Conservation (phyloP, 2,113 vertebrate genomes). For the Lophura nycthemera region DNA sequence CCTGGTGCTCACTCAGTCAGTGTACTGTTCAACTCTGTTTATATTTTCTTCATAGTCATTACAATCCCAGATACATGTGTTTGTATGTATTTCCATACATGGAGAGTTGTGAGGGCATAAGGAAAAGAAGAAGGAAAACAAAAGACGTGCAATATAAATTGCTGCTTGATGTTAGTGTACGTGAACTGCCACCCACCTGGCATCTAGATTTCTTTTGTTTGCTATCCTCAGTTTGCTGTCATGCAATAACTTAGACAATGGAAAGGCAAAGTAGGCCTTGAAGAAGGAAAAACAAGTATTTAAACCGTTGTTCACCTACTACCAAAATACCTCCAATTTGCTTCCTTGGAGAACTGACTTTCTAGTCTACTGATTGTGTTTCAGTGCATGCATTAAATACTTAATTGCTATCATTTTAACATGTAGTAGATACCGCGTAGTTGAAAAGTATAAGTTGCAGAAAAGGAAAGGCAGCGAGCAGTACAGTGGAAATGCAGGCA, state of each 20-base stretch:
- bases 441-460: background rate
- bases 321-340: background rate
- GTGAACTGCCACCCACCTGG: background rate
- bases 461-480: background rate
- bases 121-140: background rate
- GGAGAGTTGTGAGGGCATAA: background rate
- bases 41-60: constrained; percentile 58
- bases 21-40: constrained; percentile 57
- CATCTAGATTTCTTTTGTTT: background rate
- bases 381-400: background rate
- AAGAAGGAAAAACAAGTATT: background rate
- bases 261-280: background rate
- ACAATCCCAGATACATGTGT: constrained; percentile 45
- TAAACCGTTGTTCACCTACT: background rate
- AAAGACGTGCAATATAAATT: background rate
- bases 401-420: background rate
- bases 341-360: constrained; percentile 19
- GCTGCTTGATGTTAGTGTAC: background rate
- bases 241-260: background rate
- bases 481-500: background rate
- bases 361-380: constrained; percentile 4
- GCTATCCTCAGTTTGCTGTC: background rate
- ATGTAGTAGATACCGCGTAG: background rate
- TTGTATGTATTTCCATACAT: background rate
- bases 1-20: constrained; percentile 37